Evolutionary conservation across 2,113 vertebrate genomes (phyloP).

Genomic region (Nothoprocta perdicaria): DNA sequence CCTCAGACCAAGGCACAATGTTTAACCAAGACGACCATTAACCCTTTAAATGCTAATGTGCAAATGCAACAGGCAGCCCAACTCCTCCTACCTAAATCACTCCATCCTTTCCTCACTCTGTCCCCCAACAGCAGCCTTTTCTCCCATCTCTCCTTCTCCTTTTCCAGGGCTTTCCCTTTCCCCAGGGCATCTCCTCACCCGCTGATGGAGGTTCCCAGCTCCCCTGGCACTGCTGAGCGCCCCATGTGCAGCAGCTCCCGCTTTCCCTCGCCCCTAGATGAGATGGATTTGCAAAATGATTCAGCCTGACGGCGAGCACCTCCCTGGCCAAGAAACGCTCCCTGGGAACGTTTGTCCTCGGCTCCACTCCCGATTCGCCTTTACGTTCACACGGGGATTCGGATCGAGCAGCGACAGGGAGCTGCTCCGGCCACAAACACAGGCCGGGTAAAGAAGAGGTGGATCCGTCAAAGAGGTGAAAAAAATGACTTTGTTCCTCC

Average conservation of each 20-base stretch:
- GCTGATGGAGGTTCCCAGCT: neutral
- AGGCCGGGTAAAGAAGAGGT: neutral
- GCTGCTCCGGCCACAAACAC: neutral
- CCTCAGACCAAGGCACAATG: neutral
- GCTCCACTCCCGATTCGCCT: neutral
- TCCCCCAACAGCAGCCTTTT: neutral
- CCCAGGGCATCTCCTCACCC: accelerated
- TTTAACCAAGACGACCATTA: neutral
- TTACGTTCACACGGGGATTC: neutral
- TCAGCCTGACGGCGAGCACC: neutral
- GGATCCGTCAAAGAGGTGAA: neutral
- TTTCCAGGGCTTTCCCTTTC: neutral
- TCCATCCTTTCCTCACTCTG: neutral
- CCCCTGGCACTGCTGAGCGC: neutral
- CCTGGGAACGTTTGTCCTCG: neutral
- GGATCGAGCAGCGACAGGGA: neutral
- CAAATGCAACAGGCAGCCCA: accelerated
- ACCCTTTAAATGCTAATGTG: neutral
- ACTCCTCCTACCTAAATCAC: neutral
- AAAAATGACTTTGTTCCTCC: neutral
- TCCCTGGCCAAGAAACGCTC: neutral
- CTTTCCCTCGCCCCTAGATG: neutral
- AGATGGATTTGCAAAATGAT: neutral
- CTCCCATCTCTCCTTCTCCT: neutral
- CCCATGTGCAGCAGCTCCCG: accelerated